Conservation (phyloP, 2,888 invertebrate species). For the Malthinus flaveolus region DNA sequence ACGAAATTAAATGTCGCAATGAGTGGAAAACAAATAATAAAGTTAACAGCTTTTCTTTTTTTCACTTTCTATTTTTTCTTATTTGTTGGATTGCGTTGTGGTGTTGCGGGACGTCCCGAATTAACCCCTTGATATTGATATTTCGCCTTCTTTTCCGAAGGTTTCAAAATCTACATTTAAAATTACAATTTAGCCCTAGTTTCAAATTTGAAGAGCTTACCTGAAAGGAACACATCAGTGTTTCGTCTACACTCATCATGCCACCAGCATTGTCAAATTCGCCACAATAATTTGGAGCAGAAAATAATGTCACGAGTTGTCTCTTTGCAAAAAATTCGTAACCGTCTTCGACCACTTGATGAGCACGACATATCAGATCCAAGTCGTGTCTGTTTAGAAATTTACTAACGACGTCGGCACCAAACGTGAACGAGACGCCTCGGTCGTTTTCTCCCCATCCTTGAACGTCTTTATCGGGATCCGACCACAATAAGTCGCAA, state of each 20-base stretch:
- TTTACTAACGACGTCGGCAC: slow-evolving; percentile 95
- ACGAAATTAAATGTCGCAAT: slow-evolving; percentile 23
- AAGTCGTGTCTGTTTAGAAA: slow-evolving; percentile 95
- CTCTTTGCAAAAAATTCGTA: slow-evolving; percentile 99
- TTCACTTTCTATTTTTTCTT: slow-evolving; percentile 64
- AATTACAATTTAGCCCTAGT: background rate
- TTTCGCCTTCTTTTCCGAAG: slow-evolving; percentile 99
- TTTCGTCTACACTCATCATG: slow-evolving; percentile 99
- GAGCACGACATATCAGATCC: slow-evolving; percentile 96
- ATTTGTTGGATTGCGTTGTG: slow-evolving; percentile 74
- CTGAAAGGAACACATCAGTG: slow-evolving; percentile 99
- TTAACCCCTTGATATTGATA: slow-evolving; percentile 93
- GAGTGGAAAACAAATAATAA: slow-evolving; percentile 18
- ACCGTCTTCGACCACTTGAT: slow-evolving; percentile 98
- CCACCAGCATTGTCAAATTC: slow-evolving; percentile 99
- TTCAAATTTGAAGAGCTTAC: slow-evolving; percentile 55
- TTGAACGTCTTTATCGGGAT: slow-evolving; percentile 92
- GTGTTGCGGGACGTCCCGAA: slow-evolving; percentile 83
- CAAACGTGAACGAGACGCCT: slow-evolving; percentile 98
- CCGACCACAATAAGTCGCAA: slow-evolving; percentile 97
- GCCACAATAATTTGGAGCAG: slow-evolving; percentile 98
- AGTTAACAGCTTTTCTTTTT: slow-evolving; percentile 35
- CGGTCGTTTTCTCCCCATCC: slow-evolving; percentile 98
- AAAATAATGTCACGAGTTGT: slow-evolving; percentile 96
- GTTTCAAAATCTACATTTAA: slow-evolving; percentile 86